These are phyloP conservation scores for Polyodon spathula DNA, from an alignment of 2,113 vertebrate genomes.

Conservation along the genomic window DNA sequence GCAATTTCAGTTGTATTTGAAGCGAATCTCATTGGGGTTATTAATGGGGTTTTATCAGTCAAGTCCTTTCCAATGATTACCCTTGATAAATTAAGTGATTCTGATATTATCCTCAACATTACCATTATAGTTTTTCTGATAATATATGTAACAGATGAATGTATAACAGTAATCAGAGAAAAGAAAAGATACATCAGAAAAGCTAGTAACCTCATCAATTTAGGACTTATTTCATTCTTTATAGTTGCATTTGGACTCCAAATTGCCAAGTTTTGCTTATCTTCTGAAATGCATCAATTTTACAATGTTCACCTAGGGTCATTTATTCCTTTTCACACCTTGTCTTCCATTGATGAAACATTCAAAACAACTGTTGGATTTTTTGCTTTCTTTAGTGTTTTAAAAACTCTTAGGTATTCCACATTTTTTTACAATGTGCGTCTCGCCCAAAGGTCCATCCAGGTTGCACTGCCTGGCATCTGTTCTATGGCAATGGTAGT, in stretches of 20 bases:
- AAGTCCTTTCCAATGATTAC: slow-evolving; percentile 36
- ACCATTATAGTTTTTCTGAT: slow-evolving; percentile 28
- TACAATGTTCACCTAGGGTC: slow-evolving; percentile 16
- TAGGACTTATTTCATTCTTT: slow-evolving; percentile 29
- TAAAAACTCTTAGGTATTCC: slow-evolving; percentile 46
- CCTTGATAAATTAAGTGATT: slow-evolving; percentile 14
- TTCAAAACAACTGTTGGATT: slow-evolving; percentile 33
- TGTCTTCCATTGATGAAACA: slow-evolving; percentile 32
- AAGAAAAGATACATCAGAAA: slow-evolving; percentile 24
- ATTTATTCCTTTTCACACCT: slow-evolving; percentile 44
- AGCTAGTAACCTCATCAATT: slow-evolving; percentile 27
- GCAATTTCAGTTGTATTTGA: slow-evolving; percentile 43
- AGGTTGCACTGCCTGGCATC: slow-evolving; percentile 27
- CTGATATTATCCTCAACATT: slow-evolving; percentile 21
- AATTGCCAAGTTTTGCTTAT: slow-evolving; percentile 25
- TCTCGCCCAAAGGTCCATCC: slow-evolving; percentile 36
- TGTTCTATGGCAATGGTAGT: slow-evolving; percentile 37
- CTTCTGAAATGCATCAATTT: slow-evolving; percentile 20
- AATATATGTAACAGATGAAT: slow-evolving; percentile 20
- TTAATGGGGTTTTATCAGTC: slow-evolving; percentile 32
- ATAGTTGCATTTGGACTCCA: slow-evolving; percentile 25
- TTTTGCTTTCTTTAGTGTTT: slow-evolving; percentile 33
- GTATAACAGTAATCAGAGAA: slow-evolving; percentile 17
- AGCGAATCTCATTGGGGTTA: slow-evolving; percentile 28
- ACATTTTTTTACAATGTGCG: slow-evolving; percentile 32